phyloP scores from a whole-genome alignment of 2,888 invertebrate genomes.

The Polydrusus tereticollis region DNA sequence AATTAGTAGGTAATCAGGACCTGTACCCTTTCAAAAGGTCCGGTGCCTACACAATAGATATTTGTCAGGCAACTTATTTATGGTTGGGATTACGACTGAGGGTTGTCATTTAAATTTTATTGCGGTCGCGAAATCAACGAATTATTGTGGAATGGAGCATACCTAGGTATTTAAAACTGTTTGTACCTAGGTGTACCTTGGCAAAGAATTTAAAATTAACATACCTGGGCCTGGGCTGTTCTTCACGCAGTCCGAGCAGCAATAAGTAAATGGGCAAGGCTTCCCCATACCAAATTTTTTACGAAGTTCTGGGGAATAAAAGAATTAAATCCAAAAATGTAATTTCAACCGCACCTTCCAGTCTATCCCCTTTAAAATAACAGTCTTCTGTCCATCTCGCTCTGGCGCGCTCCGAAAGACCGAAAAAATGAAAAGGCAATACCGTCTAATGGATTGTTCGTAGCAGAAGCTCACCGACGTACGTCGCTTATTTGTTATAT shows the following conservation, averaged over 20 bases:
- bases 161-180: too few species aligned
- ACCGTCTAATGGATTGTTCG: conserved; percentile 54
- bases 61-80: too few species aligned
- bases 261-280: neutral
- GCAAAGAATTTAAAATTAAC: neutral
- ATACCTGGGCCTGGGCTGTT: too few species aligned
- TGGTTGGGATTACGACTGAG: too few species aligned
- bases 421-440: conserved; percentile 58
- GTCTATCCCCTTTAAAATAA: conserved; percentile 64
- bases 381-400: conserved; percentile 61
- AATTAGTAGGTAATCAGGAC: too few species aligned
- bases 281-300: conserved; percentile 33
- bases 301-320: conserved; percentile 21
- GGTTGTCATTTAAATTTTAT: too few species aligned
- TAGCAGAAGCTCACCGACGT: conserved; percentile 32
- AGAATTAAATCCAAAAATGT: conserved; percentile 49
- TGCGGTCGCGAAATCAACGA: too few species aligned
- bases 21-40: too few species aligned
- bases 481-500: conserved; percentile 26
- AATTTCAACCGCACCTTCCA: conserved; percentile 52
- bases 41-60: too few species aligned
- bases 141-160: too few species aligned
- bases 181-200: too few species aligned
- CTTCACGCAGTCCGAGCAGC: conserved; percentile 1
- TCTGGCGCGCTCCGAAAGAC: conserved; percentile 53